Evolutionary conservation across 2,797 vertebrate genomes (phyloP).

Genomic region (Ficedula albicollis): DNA sequence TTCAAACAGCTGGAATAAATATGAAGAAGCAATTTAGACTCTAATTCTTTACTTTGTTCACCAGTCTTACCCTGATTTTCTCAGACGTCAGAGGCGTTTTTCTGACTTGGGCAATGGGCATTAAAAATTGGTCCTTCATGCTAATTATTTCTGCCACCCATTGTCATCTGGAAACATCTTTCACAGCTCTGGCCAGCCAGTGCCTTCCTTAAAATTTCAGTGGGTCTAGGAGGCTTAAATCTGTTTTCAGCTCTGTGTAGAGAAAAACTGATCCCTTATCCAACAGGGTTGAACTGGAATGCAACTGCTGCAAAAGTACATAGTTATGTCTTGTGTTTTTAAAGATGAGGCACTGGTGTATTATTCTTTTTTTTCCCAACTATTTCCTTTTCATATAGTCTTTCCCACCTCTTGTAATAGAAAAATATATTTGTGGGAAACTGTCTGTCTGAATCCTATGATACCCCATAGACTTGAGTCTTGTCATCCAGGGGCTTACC

Average conservation of each 20-base stretch:
- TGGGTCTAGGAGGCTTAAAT: not conserved
- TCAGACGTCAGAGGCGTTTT: not conserved
- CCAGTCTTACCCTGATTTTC: constrained; percentile 42
- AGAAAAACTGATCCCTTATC: not conserved
- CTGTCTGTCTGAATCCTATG: not conserved
- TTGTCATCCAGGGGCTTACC: not conserved
- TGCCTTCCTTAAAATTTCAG: not conserved
- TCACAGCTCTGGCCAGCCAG: not conserved
- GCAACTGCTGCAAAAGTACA: not conserved
- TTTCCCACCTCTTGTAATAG: not conserved
- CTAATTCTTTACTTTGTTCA: constrained; percentile 12
- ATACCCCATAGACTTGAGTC: not conserved
- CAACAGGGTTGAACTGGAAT: not conserved
- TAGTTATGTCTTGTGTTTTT: not conserved
- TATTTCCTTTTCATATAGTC: not conserved
- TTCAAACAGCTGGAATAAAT: constrained; percentile 55
- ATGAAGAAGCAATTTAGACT: constrained; percentile 19
- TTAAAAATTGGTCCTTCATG: not conserved
- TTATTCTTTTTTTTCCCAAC: not conserved
- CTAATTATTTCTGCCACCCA: constrained; percentile 8
- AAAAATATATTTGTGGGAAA: constrained; percentile 18
- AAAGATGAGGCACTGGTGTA: not conserved
- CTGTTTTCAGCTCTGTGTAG: not conserved
- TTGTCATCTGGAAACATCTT: constrained; percentile 7
- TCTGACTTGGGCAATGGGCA: not conserved